phyloP scores from a whole-genome alignment of 2,113 vertebrate genomes.

The Psilopogon haemacephalus region DNA sequence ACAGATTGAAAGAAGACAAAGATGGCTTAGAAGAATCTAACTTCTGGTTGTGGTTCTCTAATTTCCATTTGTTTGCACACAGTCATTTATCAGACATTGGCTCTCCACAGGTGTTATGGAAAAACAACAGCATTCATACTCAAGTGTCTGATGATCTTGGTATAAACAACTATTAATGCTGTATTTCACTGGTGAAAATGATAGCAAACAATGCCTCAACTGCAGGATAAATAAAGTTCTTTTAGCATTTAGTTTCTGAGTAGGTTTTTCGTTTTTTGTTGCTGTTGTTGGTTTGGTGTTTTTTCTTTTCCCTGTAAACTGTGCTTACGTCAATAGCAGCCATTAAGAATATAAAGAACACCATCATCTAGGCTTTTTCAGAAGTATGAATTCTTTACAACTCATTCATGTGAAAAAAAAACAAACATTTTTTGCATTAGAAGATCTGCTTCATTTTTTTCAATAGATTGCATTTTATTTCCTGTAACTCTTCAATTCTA shows the following conservation, averaged over 20 bases:
- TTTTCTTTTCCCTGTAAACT: neutral
- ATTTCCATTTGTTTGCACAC: slow-evolving; percentile 35
- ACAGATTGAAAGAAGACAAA: neutral
- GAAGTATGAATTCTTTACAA: neutral
- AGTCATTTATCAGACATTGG: neutral
- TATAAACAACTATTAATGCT: slow-evolving; percentile 27
- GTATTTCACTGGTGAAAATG: neutral
- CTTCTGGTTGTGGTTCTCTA: neutral
- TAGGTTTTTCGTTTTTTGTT: neutral
- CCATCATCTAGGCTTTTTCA: neutral
- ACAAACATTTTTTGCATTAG: neutral
- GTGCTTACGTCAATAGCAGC: neutral
- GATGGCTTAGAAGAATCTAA: neutral
- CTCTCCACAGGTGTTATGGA: neutral
- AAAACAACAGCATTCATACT: neutral
- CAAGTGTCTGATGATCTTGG: slow-evolving; percentile 21
- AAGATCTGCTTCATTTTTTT: neutral
- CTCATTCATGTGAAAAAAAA: neutral
- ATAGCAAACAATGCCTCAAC: neutral
- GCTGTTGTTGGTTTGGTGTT: neutral
- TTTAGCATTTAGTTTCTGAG: neutral
- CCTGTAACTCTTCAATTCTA: neutral
- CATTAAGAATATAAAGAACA: neutral
- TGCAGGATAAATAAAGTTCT: neutral
- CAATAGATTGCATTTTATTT: neutral